phyloP scores from a whole-genome alignment of 2,888 invertebrate genomes.

The Drosophila paucipuncta region DNA sequence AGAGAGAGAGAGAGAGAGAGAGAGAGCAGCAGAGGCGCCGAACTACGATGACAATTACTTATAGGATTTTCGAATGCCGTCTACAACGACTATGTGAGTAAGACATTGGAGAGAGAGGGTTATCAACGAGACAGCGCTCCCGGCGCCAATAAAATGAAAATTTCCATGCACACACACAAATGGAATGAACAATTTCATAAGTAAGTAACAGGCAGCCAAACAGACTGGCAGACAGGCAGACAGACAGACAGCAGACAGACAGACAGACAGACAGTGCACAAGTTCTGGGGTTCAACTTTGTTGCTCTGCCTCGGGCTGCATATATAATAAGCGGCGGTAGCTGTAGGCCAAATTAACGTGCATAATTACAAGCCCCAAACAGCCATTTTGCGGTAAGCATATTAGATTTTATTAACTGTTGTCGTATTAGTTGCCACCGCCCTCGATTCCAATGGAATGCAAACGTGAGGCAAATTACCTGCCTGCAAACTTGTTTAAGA shows the following conservation, averaged over 20 bases:
- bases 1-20: neutral
- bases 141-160: constrained; percentile 81
- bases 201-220: constrained; percentile 28
- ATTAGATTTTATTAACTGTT: constrained; percentile 79
- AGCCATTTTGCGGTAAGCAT: constrained; percentile 78
- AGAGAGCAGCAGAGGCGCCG: constrained; percentile 37
- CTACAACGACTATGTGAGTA: constrained; percentile 4
- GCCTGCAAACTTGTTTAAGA: neutral
- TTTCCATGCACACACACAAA: constrained; percentile 70
- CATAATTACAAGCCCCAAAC: constrained; percentile 80
- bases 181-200: constrained; percentile 70
- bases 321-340: constrained; percentile 70
- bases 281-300: constrained; percentile 50
- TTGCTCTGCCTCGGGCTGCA: constrained; percentile 56
- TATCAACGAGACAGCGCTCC: constrained; percentile 71
- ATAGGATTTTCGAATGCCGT: constrained; percentile 77
- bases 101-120: constrained; percentile 1
- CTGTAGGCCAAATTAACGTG: constrained; percentile 65
- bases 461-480: neutral
- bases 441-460: constrained; percentile 3
- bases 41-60: constrained; percentile 77
- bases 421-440: constrained; percentile 43
- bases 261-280: constrained; percentile 21
- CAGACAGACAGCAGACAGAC: neutral
- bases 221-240: neutral